These are phyloP conservation scores for Bothrops alternatus DNA, from an alignment of 2,797 vertebrate species.

Conservation along the genomic window DNA sequence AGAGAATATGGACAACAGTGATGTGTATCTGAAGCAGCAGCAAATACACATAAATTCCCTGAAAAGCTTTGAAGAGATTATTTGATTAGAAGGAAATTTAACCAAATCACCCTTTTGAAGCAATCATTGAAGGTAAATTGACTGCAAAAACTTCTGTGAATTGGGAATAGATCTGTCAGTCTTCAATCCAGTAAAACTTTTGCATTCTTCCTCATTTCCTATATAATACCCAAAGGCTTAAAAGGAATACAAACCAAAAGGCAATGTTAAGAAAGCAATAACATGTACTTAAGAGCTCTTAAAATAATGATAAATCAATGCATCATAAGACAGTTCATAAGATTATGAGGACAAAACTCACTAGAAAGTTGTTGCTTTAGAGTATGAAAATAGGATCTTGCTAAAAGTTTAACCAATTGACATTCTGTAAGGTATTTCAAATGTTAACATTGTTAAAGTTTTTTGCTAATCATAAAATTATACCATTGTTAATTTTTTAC, in stretches of 20 bases:
- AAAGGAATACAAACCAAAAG: background rate
- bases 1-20: background rate
- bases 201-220: background rate
- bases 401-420: conserved; percentile 11
- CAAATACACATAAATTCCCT: background rate
- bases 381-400: background rate
- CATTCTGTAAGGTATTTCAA: conserved; percentile 16
- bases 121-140: background rate
- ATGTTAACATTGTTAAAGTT: conserved; percentile 38
- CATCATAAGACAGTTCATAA: background rate
- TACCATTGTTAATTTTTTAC: conserved; percentile 46
- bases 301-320: background rate
- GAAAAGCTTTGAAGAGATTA: background rate
- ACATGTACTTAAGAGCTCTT: background rate
- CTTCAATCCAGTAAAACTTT: background rate
- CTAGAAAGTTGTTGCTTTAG: conserved; percentile 6
- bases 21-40: background rate
- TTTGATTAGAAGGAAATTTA: background rate
- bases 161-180: background rate
- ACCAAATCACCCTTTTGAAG: background rate
- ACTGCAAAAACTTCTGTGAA: background rate
- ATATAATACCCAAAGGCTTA: background rate
- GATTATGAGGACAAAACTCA: conserved; percentile 8
- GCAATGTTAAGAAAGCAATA: background rate
- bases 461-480: conserved; percentile 31